These are phyloP conservation scores for Bicyclus anynana DNA, from an alignment of 1,140 invertebrate species.

Conservation along the genomic window DNA sequence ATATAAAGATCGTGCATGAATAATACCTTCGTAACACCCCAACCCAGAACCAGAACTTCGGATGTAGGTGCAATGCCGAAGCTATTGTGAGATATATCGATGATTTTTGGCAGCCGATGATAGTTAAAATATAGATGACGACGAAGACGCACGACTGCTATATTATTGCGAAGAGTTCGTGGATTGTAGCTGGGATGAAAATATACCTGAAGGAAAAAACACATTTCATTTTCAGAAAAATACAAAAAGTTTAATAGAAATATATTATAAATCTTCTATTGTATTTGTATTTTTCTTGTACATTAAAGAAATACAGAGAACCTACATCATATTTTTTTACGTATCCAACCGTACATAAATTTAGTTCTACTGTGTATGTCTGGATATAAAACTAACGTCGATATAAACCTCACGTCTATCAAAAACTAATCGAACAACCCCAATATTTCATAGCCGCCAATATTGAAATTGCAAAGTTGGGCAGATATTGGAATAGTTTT, in stretches of 20 bases:
- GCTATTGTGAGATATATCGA: conserved; percentile 39
- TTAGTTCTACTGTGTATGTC: too few species aligned
- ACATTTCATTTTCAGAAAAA: too few species aligned
- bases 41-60: conserved; percentile 55
- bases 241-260: too few species aligned
- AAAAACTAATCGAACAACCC: not conserved
- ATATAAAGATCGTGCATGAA: not conserved
- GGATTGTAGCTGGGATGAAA: conserved; percentile 64
- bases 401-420: too few species aligned
- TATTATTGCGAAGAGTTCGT: conserved; percentile 46
- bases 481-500: not conserved
- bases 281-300: too few species aligned
- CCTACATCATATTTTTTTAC: too few species aligned
- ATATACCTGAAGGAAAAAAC: conserved; percentile 52
- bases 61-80: conserved; percentile 38
- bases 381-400: too few species aligned
- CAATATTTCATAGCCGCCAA: not conserved
- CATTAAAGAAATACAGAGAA: too few species aligned
- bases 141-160: conserved; percentile 51
- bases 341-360: too few species aligned
- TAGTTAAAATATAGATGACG: conserved; percentile 46
- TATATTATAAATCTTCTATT: too few species aligned
- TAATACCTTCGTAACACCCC: conserved; percentile 63
- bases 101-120: conserved; percentile 51
- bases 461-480: not conserved